Evolutionary conservation across 2,888 invertebrate genomes (phyloP).

Genomic region (Beris morrisii): DNA sequence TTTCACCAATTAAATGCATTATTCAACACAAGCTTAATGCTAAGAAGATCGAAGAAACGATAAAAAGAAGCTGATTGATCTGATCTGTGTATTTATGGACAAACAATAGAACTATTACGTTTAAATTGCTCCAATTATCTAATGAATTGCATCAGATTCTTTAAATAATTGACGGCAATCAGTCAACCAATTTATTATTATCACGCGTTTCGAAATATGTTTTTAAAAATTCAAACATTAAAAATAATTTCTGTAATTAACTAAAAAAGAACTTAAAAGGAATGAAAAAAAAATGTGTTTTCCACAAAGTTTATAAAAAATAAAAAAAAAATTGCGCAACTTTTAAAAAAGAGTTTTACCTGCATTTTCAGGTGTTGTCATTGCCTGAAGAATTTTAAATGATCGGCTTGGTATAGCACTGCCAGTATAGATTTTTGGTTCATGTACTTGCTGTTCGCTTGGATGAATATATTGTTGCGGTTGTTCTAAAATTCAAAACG

Average conservation of each 20-base stretch:
- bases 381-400: slow-evolving; percentile 77
- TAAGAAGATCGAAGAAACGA: slow-evolving; percentile 39
- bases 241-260: not conserved
- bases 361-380: slow-evolving; percentile 70
- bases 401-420: slow-evolving; percentile 79
- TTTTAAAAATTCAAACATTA: not conserved
- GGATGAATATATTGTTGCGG: slow-evolving; percentile 61
- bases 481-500: slow-evolving; percentile 47
- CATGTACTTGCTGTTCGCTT: slow-evolving; percentile 68
- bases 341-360: slow-evolving; percentile 57
- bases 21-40: slow-evolving; percentile 46
- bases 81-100: not conserved
- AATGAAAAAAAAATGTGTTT: not conserved
- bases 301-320: not conserved
- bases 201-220: not conserved
- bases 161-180: too few species aligned
- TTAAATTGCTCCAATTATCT: not conserved
- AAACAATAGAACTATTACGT: not conserved
- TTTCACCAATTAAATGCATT: slow-evolving; percentile 17
- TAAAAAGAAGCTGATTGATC: slow-evolving; percentile 1
- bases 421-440: slow-evolving; percentile 74
- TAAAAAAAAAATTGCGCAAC: not conserved
- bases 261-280: not conserved
- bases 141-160: not conserved
- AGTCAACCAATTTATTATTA: not conserved